These are phyloP conservation scores for Gnathonemus echidnorhynchus DNA, from an alignment of 2,113 vertebrate species.

Conservation along the genomic window DNA sequence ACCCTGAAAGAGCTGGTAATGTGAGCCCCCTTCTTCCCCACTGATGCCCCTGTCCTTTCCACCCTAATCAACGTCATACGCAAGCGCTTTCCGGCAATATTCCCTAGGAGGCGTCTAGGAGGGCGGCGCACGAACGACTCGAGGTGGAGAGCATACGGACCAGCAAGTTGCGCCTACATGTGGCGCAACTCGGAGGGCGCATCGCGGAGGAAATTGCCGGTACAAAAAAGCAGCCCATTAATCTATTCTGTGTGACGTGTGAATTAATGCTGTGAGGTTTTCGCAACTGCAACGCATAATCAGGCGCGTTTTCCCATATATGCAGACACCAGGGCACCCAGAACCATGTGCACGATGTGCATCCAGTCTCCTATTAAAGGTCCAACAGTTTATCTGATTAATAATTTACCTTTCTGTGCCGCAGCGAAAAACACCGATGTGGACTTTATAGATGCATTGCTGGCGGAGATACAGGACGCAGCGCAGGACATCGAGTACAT, in stretches of 20 bases:
- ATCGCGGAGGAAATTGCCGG: background rate
- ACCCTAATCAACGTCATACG: background rate
- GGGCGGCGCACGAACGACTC: background rate
- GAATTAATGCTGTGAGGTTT: background rate
- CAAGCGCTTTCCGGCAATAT: background rate
- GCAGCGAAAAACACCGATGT: background rate
- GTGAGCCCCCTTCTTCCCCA: background rate
- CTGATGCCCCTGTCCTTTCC: background rate
- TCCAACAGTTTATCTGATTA: background rate
- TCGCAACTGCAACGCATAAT: background rate
- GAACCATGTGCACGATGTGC: background rate
- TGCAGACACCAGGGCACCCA: background rate
- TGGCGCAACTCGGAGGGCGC: background rate
- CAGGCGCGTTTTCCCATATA: background rate
- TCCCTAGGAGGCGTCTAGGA: background rate
- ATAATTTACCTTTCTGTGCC: background rate
- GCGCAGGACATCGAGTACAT: background rate
- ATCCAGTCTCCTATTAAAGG: background rate
- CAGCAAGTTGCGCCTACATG: background rate
- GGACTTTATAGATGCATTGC: background rate
- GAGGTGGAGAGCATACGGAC: background rate
- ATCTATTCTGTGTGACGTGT: background rate
- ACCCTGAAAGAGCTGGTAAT: background rate
- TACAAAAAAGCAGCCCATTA: background rate
- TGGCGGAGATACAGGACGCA: background rate